These are phyloP conservation scores for Diaperis boleti DNA, from an alignment of 2,888 invertebrate species.

Conservation along the genomic window DNA sequence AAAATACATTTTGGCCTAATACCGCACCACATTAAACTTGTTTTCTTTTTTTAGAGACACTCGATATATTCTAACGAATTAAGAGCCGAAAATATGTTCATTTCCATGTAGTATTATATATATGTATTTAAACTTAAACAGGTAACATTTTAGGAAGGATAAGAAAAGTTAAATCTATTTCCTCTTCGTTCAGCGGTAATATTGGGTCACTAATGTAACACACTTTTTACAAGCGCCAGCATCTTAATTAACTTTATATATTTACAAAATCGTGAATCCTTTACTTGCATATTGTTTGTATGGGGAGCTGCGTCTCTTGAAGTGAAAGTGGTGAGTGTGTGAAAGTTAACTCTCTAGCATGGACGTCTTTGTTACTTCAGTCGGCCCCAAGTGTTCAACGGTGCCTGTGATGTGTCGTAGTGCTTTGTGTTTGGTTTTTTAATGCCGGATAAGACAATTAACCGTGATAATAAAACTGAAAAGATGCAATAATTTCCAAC, in stretches of 20 bases:
- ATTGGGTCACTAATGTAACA: neutral
- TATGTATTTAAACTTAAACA: no score
- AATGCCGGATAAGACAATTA: slow-evolving; percentile 38
- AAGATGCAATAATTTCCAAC: slow-evolving; percentile 18
- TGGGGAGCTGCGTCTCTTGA: slow-evolving; percentile 48
- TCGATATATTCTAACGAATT: no score
- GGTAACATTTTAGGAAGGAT: no score
- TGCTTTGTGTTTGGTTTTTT: slow-evolving; percentile 56
- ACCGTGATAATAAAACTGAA: slow-evolving; percentile 15
- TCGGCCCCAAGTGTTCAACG: slow-evolving; percentile 63
- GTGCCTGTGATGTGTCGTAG: slow-evolving; percentile 62
- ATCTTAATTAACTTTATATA: slow-evolving; percentile 31
- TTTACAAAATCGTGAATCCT: slow-evolving; percentile 33
- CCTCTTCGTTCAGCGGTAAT: neutral
- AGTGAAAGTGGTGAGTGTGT: slow-evolving; percentile 67
- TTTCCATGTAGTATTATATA: no score
- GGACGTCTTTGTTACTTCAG: slow-evolving; percentile 59
- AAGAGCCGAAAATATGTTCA: no score
- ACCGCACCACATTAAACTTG: no score
- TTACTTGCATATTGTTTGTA: slow-evolving; percentile 43
- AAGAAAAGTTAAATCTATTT: no score
- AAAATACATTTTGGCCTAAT: no score
- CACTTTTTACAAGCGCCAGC: slow-evolving; percentile 16
- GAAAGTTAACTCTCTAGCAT: slow-evolving; percentile 65
- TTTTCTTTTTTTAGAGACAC: no score